These are phyloP conservation scores for Zeuzera pyrina DNA, from an alignment of 2,888 invertebrate species.

Conservation along the genomic window DNA sequence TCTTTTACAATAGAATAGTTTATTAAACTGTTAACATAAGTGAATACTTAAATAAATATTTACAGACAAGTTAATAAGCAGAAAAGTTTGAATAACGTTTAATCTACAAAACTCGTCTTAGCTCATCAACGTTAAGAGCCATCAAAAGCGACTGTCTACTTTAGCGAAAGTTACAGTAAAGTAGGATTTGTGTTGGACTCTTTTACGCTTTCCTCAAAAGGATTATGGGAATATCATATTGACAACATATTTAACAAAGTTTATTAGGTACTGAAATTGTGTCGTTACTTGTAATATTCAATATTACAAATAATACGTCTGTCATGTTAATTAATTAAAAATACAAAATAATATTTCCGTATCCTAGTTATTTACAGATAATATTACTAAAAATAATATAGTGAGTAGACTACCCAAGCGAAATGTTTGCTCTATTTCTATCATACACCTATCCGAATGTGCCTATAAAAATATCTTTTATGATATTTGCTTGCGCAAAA, in stretches of 20 bases:
- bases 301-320: not conserved
- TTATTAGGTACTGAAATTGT: not conserved
- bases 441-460: too few species aligned
- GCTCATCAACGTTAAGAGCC: conserved; percentile 60
- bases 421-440: too few species aligned
- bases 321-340: too few species aligned
- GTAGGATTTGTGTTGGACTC: conserved; percentile 65
- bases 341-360: too few species aligned
- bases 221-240: conserved; percentile 56
- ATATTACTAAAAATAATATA: too few species aligned
- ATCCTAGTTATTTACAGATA: too few species aligned
- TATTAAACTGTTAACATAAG: conserved; percentile 29
- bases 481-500: not conserved
- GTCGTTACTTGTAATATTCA: not conserved
- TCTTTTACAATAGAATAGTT: not conserved
- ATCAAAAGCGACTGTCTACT: conserved; percentile 65
- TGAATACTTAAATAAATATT: conserved; percentile 44
- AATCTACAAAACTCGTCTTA: conserved; percentile 41
- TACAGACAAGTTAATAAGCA: conserved; percentile 67
- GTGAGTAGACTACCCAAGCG: too few species aligned
- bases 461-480: too few species aligned
- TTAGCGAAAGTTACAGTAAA: conserved; percentile 61
- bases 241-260: conserved; percentile 33
- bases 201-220: conserved; percentile 46
- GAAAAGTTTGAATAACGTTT: conserved; percentile 64